Conservation (phyloP, 2,113 vertebrate species). For the Gallinago jamesoni region DNA sequence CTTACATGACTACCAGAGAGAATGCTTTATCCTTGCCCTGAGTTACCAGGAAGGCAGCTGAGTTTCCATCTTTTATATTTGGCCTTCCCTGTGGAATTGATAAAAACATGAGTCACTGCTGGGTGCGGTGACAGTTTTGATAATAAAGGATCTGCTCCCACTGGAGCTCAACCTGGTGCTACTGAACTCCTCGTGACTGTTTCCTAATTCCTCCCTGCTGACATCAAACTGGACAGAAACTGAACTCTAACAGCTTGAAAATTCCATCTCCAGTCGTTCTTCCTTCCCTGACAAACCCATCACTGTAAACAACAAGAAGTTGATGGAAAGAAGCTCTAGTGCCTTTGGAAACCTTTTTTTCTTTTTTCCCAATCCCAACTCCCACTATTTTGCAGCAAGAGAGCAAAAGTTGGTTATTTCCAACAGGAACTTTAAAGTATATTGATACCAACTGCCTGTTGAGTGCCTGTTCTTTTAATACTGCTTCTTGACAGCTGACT, state of each 20-base stretch:
- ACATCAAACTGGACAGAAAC: not conserved
- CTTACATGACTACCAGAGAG: not conserved
- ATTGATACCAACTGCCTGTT: not conserved
- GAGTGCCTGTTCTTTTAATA: not conserved
- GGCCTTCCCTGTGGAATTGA: not conserved
- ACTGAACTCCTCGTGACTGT: not conserved
- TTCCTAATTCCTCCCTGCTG: not conserved
- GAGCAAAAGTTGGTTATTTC: not conserved
- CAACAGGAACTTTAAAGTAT: not conserved
- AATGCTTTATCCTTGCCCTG: not conserved
- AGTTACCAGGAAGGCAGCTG: not conserved
- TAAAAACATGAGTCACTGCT: not conserved
- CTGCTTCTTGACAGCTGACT: not conserved
- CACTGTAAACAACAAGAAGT: not conserved
- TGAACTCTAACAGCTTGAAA: not conserved
- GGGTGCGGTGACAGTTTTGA: not conserved
- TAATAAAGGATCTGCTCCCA: not conserved
- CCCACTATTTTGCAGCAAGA: not conserved
- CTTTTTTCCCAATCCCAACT: fast-evolving
- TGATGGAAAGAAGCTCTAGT: not conserved
- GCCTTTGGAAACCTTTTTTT: not conserved
- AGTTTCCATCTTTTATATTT: not conserved
- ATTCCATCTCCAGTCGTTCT: not conserved
- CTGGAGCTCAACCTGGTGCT: not conserved
- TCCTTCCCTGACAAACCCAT: not conserved